Evolutionary conservation across 2,888 invertebrate species (phyloP).

Genomic region (Camptogramma bilineatum): DNA sequence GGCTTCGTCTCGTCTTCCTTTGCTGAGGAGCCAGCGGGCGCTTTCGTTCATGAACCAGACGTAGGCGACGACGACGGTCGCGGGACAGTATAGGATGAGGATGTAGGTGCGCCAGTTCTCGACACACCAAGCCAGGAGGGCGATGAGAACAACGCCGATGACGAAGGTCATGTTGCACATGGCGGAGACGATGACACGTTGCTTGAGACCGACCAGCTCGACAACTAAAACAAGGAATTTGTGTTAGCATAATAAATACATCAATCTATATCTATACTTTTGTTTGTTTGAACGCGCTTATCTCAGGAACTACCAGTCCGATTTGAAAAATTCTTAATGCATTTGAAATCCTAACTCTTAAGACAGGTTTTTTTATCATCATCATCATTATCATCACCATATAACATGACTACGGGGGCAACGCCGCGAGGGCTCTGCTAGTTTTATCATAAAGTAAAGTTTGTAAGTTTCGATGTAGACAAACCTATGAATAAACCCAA

Average conservation of each 20-base stretch:
- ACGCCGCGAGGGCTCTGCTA: too few relatives aligned
- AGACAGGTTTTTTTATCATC: too few relatives aligned
- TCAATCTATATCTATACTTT: too few relatives aligned
- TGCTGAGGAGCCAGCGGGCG: slow-evolving; percentile 91
- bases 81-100: slow-evolving; percentile 89
- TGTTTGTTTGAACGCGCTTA: too few relatives aligned
- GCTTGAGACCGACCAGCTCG: slow-evolving; percentile 91
- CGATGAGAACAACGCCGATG: slow-evolving; percentile 89
- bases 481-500: too few relatives aligned
- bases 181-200: slow-evolving; percentile 90
- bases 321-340: too few relatives aligned
- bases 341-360: too few relatives aligned
- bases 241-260: too few relatives aligned
- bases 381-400: too few relatives aligned
- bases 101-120: slow-evolving; percentile 90
- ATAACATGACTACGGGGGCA: too few relatives aligned
- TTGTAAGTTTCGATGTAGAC: too few relatives aligned
- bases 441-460: background rate
- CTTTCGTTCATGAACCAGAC: slow-evolving; percentile 91
- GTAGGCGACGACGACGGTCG: slow-evolving; percentile 88
- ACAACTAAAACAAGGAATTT: slow-evolving; percentile 83
- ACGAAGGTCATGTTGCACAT: slow-evolving; percentile 91
- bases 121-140: slow-evolving; percentile 89
- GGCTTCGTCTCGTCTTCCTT: slow-evolving; percentile 88
- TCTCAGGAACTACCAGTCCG: too few relatives aligned